These are phyloP conservation scores for Eriosoma lanigerum DNA, from an alignment of 1,140 invertebrate genomes.

Conservation along the genomic window DNA sequence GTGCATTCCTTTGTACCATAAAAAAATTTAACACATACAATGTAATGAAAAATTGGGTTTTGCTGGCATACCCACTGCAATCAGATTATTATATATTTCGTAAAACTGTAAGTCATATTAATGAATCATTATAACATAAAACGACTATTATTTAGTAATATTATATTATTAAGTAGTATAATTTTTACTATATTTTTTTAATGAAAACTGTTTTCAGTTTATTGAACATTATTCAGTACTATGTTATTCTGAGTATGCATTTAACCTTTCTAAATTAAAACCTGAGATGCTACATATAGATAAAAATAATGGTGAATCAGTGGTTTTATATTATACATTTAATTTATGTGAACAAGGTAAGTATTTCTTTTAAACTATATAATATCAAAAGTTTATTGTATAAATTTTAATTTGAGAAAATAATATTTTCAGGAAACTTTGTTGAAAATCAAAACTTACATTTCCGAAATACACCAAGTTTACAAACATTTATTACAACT, in stretches of 20 bases:
- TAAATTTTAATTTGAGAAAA: background rate
- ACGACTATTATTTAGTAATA: background rate
- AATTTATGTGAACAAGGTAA: background rate
- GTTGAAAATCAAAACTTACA: background rate
- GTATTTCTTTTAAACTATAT: background rate
- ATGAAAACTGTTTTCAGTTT: constrained; percentile 15
- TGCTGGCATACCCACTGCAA: background rate
- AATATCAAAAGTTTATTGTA: background rate
- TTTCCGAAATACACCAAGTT: constrained; percentile 29
- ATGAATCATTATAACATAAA: background rate
- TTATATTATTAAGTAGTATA: too few species aligned
- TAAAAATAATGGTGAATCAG: background rate
- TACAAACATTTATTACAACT: constrained; percentile 20
- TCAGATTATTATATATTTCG: constrained; percentile 40
- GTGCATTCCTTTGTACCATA: background rate
- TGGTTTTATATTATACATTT: constrained; percentile 13
- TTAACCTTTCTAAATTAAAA: constrained; percentile 24
- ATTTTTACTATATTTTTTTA: too few species aligned
- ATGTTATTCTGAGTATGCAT: constrained; percentile 42
- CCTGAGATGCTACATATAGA: constrained; percentile 32
- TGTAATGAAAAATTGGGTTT: constrained; percentile 18
- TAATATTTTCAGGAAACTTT: background rate
- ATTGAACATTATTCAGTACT: constrained; percentile 39
- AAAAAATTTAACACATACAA: background rate
- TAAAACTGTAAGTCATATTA: constrained; percentile 14